A percentile compares a stretch with the other conserved stretches of the same genome.
Conservation (phyloP, 2,113 vertebrate genomes). For the Odontesthes bonariensis region DNA sequence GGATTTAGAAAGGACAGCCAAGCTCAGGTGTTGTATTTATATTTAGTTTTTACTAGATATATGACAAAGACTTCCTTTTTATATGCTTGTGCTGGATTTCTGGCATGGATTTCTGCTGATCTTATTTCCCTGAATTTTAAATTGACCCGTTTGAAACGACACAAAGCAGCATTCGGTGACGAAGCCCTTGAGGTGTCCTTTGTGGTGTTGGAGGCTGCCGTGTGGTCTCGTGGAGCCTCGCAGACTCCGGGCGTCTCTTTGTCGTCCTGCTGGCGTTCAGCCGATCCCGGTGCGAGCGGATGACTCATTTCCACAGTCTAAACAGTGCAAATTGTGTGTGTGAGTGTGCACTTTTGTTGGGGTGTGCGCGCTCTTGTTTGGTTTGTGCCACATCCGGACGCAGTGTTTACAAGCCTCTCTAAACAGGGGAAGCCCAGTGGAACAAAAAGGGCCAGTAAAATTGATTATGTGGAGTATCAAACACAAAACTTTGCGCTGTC, state of each 20-base stretch:
- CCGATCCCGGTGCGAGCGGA: conserved; percentile 62
- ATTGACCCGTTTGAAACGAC: conserved; percentile 31
- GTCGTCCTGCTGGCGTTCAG: conserved; percentile 55
- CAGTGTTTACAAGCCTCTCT: conserved; percentile 74
- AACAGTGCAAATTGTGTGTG: conserved; percentile 69
- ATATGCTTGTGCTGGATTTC: too few species aligned
- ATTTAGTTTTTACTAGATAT: conserved; percentile 5
- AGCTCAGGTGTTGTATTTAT: neutral
- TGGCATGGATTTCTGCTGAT: conserved; percentile 10
- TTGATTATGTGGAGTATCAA: conserved; percentile 72
- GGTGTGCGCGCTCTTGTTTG: conserved; percentile 58
- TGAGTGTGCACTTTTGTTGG: conserved; percentile 35
- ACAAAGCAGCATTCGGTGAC: conserved; percentile 38
- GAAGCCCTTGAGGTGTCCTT: conserved; percentile 53
- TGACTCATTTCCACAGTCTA: conserved; percentile 77
- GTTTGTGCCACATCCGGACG: conserved; percentile 74
- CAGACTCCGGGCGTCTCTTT: conserved; percentile 63
- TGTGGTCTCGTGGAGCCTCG: conserved; percentile 48
- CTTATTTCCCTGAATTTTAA: conserved; percentile 10
- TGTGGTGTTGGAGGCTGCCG: conserved; percentile 46
- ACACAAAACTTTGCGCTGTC: conserved; percentile 48
- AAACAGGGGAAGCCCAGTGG: conserved; percentile 77
- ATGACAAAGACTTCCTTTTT: conserved; percentile 9
- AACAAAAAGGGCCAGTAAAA: conserved; percentile 66
- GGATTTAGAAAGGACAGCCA: neutral